phyloP scores from a whole-genome alignment of 2,113 vertebrate species.

The Mesoclemmys tuberculata region DNA sequence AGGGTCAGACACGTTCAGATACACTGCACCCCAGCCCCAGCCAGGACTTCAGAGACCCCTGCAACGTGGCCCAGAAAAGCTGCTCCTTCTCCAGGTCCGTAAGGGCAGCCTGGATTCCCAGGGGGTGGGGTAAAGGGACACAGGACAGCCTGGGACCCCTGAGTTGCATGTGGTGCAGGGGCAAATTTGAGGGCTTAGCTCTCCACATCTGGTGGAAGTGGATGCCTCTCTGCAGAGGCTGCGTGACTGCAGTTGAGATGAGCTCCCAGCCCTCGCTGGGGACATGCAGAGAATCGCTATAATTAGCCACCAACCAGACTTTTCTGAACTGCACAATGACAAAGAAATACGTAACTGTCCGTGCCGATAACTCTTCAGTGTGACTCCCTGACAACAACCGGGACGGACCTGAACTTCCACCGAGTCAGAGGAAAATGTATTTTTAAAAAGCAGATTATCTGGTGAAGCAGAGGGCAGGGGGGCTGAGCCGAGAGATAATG shows the following conservation, averaged over 20 bases:
- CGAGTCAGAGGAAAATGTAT: conserved; percentile 67
- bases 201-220: conserved; percentile 25
- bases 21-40: neutral
- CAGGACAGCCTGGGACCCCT: fast-evolving
- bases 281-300: conserved; percentile 53
- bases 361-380: conserved; percentile 34
- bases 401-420: conserved; percentile 62
- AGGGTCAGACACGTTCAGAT: neutral
- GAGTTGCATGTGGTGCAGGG: neutral
- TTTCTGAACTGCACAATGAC: conserved; percentile 49
- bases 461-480: conserved; percentile 76
- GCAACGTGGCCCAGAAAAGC: neutral
- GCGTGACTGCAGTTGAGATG: neutral
- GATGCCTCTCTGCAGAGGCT: neutral
- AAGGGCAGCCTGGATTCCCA: conserved; percentile 8
- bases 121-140: conserved; percentile 6
- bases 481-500: conserved; percentile 60
- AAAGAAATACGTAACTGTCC: conserved; percentile 38
- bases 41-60: neutral
- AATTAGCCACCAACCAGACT: conserved; percentile 67
- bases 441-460: conserved; percentile 76
- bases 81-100: neutral
- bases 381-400: conserved; percentile 21
- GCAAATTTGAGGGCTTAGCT: conserved; percentile 17
- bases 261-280: neutral